Evolutionary conservation across 2,113 vertebrate species (phyloP), one percentile per base, ranked within the genome.

Genomic region (Lonchura striata): DNA sequence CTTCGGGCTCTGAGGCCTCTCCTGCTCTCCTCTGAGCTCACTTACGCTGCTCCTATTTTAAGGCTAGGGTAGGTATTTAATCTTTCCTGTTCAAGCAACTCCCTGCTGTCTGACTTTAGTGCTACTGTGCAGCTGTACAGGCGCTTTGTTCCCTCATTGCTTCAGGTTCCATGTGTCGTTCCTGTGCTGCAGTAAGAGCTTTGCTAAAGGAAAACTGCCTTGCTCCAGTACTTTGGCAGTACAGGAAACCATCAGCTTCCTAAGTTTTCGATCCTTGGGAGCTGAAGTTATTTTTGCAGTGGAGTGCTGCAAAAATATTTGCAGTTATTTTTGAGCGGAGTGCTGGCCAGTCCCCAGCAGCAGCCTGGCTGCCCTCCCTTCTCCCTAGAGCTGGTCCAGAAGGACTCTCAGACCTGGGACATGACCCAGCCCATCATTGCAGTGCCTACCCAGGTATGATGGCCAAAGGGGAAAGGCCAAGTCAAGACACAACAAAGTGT

Each of bases 41-140:
- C 90, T 96, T 92, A 49, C 1, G 31, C 96, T 96, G 94, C 94
- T 96, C 61, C 96, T 96, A 52, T 93, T 90, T 94, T 96, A 82
- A 96, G 88, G 71, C 87, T 95, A 96, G 96, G 95, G 96, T 97
- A 94, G 94, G 96, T 96, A 96, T 92, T 54, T 77, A 78, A 90
- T 94, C 92, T 94, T 94, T 91, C 87, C 70, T 92, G 22, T 97
- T 83, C 56, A 25, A 92, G 85, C 90, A 85, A 33, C 92, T 93
- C 90, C 91, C 63, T 79, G 50, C 82, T 94, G 90, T 90, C 71
- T 90, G 86, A 82, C 56, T 64, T 35, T 0, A 78, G 50, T 65
- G 90, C 75, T 88, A 79, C 80, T 83, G 88, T 86, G 93, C 60
- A 28, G n/a, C 86, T 41, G 30, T 65, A 4, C 3, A 8, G 65